Conservation (phyloP, 1,140 invertebrate species). For the Ips typographus region DNA sequence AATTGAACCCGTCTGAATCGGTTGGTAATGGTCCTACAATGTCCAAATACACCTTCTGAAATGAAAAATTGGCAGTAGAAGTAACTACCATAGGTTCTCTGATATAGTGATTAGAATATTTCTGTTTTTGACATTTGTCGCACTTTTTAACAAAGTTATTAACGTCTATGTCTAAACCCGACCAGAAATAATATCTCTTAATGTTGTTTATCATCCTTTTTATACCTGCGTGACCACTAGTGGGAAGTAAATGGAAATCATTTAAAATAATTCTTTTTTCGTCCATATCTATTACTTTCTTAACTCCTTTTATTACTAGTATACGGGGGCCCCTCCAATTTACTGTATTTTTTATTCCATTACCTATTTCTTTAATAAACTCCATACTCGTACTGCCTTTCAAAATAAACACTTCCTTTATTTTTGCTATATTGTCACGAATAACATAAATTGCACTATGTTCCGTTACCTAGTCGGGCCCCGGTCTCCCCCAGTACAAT, state of each 20-base stretch:
- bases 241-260: neutral
- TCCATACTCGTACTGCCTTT: too few relatives aligned
- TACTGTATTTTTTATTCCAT: too few relatives aligned
- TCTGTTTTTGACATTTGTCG: slow-evolving; percentile 47
- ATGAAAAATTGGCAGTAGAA: slow-evolving; percentile 38
- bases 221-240: slow-evolving; percentile 1
- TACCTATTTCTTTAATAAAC: too few relatives aligned
- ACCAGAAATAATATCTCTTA: slow-evolving; percentile 36
- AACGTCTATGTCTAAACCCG: slow-evolving; percentile 41
- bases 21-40: slow-evolving; percentile 26
- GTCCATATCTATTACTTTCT: too few relatives aligned
- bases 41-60: slow-evolving; percentile 27
- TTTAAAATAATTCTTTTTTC: neutral
- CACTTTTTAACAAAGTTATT: slow-evolving; percentile 47
- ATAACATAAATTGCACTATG: too few relatives aligned
- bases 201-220: slow-evolving; percentile 14
- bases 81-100: slow-evolving; percentile 43
- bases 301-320: too few relatives aligned
- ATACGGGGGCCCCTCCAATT: too few relatives aligned
- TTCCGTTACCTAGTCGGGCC: too few relatives aligned
- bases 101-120: slow-evolving; percentile 38
- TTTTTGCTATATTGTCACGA: too few relatives aligned
- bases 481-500: too few relatives aligned
- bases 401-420: too few relatives aligned
- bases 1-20: slow-evolving; percentile 15